Evolutionary conservation across 2,113 vertebrate species (phyloP).

Genomic region (Erythrolamprus reginae): DNA sequence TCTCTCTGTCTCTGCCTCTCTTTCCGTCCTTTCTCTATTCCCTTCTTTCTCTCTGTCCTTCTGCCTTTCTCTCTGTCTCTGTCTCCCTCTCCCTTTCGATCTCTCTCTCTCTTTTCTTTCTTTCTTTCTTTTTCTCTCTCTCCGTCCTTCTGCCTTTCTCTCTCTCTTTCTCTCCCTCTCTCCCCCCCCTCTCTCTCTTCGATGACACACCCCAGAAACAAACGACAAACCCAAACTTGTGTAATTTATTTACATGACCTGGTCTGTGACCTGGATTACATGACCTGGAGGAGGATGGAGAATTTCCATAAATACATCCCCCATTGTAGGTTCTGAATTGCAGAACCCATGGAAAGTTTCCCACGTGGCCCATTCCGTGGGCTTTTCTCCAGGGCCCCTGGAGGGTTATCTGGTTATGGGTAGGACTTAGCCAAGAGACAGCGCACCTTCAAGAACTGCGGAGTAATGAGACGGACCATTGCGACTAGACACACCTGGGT

Average conservation of each 20-base stretch:
- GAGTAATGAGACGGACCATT: slow-evolving; percentile 79
- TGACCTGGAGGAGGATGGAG: too few relatives aligned
- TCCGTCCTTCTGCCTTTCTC: background rate
- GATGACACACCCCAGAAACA: background rate
- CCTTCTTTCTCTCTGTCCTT: too few relatives aligned
- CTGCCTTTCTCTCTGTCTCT: too few relatives aligned
- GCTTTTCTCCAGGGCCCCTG: background rate
- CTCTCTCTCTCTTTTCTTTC: too few relatives aligned
- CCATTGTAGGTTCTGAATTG: background rate
- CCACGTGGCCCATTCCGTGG: background rate
- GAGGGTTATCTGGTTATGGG: background rate
- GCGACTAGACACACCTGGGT: slow-evolving; percentile 89
- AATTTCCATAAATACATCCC: background rate
- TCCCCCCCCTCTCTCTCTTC: background rate
- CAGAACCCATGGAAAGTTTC: too few relatives aligned
- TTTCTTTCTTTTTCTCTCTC: too few relatives aligned
- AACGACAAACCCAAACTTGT: background rate
- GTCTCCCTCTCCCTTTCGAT: too few relatives aligned
- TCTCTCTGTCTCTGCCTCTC: too few relatives aligned
- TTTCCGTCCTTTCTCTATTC: too few relatives aligned
- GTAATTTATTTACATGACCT: background rate
- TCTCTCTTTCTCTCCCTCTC: too few relatives aligned
- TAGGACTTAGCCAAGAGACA: background rate
- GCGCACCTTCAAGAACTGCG: slow-evolving; percentile 79
- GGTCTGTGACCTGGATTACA: too few relatives aligned